phyloP scores from a whole-genome alignment of 2,888 invertebrate genomes.

The Torymus tubicola region DNA sequence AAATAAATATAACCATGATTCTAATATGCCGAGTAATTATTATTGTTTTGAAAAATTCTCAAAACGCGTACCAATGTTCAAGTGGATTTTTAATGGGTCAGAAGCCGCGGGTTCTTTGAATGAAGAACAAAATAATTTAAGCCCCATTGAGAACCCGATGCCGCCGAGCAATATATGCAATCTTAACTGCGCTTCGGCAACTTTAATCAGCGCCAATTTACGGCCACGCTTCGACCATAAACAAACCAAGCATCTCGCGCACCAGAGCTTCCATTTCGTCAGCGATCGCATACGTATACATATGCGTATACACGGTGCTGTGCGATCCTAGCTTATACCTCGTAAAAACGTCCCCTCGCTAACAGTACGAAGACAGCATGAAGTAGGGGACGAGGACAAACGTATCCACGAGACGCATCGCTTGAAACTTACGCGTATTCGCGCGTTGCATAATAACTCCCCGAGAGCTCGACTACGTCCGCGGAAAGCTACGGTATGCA shows the following conservation, averaged over 20 bases:
- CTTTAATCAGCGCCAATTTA: conserved; percentile 38
- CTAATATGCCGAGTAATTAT: too few species aligned
- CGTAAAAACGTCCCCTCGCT: neutral
- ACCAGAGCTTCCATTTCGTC: conserved; percentile 27
- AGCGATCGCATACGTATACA: neutral
- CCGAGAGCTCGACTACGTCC: neutral
- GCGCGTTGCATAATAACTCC: conserved; percentile 42
- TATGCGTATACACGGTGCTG: too few species aligned
- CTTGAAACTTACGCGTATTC: conserved; percentile 9
- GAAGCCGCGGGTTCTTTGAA: too few species aligned
- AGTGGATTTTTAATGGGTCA: too few species aligned
- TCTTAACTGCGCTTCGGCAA: neutral
- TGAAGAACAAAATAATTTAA: too few species aligned
- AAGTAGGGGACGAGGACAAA: conserved; percentile 46
- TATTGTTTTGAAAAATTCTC: too few species aligned
- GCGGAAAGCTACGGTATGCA: conserved; percentile 27
- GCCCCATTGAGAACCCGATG: neutral
- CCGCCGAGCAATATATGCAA: too few species aligned
- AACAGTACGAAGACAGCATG: neutral
- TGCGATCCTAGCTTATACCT: too few species aligned
- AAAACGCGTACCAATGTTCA: too few species aligned
- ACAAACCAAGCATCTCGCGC: neutral
- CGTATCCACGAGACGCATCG: neutral
- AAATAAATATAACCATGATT: too few species aligned
- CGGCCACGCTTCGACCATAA: conserved; percentile 11